Evolutionary conservation across 2,888 invertebrate species (phyloP).

Genomic region (Eupithecia dodoneata): DNA sequence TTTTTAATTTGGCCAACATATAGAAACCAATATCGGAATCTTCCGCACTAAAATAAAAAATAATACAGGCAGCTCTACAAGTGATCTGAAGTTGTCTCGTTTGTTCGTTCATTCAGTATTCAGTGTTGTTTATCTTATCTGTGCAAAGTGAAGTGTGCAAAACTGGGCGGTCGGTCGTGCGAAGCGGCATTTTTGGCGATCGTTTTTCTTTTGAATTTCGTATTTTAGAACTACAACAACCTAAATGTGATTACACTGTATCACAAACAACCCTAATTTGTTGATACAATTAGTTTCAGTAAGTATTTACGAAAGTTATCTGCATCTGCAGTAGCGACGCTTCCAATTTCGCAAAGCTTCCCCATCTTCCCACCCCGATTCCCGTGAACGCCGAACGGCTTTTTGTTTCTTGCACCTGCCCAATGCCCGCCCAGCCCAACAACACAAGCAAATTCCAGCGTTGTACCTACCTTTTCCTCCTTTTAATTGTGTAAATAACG

Average conservation of each 20-base stretch:
- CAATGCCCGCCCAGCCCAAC: slow-evolving; percentile 24
- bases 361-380: slow-evolving; percentile 24
- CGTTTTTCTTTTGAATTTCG: neutral
- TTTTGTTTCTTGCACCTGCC: slow-evolving; percentile 37
- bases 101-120: neutral
- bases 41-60: slow-evolving; percentile 15
- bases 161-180: slow-evolving; percentile 32
- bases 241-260: slow-evolving; percentile 8
- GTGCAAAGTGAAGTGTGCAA: neutral
- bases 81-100: slow-evolving; percentile 1
- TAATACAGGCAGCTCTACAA: neutral
- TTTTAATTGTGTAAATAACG: neutral
- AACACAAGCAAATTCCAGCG: neutral
- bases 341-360: slow-evolving; percentile 30
- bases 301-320: slow-evolving; percentile 25
- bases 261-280: slow-evolving; percentile 17
- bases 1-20: no score
- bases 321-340: slow-evolving; percentile 26
- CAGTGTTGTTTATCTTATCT: slow-evolving; percentile 2
- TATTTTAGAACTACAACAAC: neutral
- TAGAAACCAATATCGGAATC: neutral
- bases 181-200: slow-evolving; percentile 37
- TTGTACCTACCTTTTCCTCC: neutral
- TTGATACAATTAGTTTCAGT: slow-evolving; percentile 34
- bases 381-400: slow-evolving; percentile 39